Base-by-base conservation (phyloP, 2,888 invertebrate genomes). In the Nomada ruficornis region DNA sequence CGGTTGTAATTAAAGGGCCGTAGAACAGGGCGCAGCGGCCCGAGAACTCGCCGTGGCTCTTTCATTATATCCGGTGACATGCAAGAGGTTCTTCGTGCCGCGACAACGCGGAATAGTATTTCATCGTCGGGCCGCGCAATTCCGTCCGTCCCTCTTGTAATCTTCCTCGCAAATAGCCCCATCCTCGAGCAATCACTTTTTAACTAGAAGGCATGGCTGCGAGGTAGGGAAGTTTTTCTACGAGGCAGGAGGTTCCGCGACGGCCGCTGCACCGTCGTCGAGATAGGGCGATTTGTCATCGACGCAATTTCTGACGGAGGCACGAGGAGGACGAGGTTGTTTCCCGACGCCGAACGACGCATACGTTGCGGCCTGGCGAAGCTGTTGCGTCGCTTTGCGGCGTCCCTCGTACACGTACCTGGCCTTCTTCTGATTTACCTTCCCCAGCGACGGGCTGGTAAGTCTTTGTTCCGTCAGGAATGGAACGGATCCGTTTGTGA, bases 1-100 rank as follows among this genome's bases (percentile, higher is more conserved):
- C 52, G 29, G 59, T 78, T 71, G 62, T 80, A 78, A 86, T 86
- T 86, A 86, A 85, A 76, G 74, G 74, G 71, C 65, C n/a, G 44
- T 11, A 20, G 68, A 77, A 54, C 65, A 47, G 69, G 69, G 26
- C 20, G 68, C 26, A 36, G 29, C 54, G 57, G 59, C 47, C 54
- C 54, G 59, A 76, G 82, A 87, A 78, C 87, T 69, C 77, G 55
- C 52, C 18, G 11, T 23, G 62, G 52, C 62, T 77, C 72, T 76
- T 80, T 86, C 76, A 82, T 86, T 85, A 77, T 42, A 64, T 59
- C 44, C 64, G 60, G 47, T 64, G 76, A 74, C 87, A 79, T 60
- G 76, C 75, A 75, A 52, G 20, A 47, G 67, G 50, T 50, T 74
- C 15, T 44, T 62, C 44, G 57, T 36, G 2, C 26, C 42, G 26